Base-by-base conservation (phyloP, 2,797 vertebrate genomes). In the Sebastes flavidus region DNA sequence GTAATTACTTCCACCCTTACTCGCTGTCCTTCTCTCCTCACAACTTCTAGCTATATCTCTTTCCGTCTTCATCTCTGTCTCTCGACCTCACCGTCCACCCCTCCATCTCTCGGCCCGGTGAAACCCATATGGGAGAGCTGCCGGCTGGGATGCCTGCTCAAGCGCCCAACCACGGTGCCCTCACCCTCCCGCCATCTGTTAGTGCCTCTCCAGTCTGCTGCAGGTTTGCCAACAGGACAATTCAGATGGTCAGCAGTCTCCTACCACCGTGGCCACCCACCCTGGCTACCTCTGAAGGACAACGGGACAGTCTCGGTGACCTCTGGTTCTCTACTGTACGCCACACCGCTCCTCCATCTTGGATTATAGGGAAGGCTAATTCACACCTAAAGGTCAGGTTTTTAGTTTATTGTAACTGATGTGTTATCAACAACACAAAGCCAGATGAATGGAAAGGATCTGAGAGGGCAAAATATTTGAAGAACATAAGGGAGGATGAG, bases 161-260 rank as follows among this genome's bases (percentile, higher is more conserved):
- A 84, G 90, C 89, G 94, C 92, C 94, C 94, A 94, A 94, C 94
- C 91, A 92, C 87, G 78, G 93, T 90, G 95, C 94, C 95, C 95
- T 95, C 91, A 91, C 93, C 93, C 95, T 93, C 91, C 90, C 65
- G 88, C 96, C 96, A 96, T 96, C 96, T 96, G 96, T 95, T 81
- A 75, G 87, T 87, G 90, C 84, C 95, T 89, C 92, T 87, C 89
- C 94, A 85, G 91, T 89, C 93, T 92, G 93, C 89, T 75, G 89
- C 91, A 27, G 91, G 75, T 93, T 84, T 93, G 95, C 95, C 95
- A 95, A 91, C 92, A 94, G 90, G 90, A 92, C 90, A 80, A 85
- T 92, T 95, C 93, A 94, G 92, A 94, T 94, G 94, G 95, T 95
- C 95, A 95, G 94, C 95, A 93, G 94, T 89, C 91, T 94, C 93